Base-by-base conservation (phyloP, 2,888 invertebrate genomes). In the Cynaeus angustus region DNA sequence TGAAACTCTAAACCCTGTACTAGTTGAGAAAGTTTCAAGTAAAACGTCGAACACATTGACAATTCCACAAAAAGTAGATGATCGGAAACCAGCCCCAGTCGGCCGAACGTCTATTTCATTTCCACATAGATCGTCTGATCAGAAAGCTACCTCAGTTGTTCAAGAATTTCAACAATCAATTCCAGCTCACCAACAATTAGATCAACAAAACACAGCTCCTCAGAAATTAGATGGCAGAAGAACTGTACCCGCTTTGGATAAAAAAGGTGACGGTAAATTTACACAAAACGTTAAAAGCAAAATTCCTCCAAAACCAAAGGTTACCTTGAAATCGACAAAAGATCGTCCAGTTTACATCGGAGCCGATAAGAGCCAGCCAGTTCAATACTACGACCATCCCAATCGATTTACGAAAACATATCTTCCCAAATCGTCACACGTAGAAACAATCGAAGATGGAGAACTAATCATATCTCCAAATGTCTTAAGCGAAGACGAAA, bases 381-480 rank as follows among this genome's bases (percentile, higher is more conserved):
- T 87, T 0, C 83, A 85, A 70, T 86, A 84, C 74, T 88, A 86
- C 72, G 87, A 88, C 77, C 86, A 87, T 72, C 81, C 83, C 26
- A 88, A 86, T 72, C 85, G 86, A 72, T 87, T 84, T 75, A 53
- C 68, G 10, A 84, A 83, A 33, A 77, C 82, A n/a, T 85, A 85
- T 66, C 71, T 81, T 9, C 82, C 78, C 4, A 75, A 82, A 1
- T 73, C 69, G 3, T 74, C 83, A 0, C 70, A 75, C 3, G 81
- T 85, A 0, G 85, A 86, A 58, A 84, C 81, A 75, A 78, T 81
- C 6, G 79, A 80, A 13, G 77, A 77, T 2, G 79, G 78, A 8
- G 78, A 78, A 66, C 66, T 84, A 3, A 75, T 80, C 68, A 77
- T 81, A 55, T 73, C 81, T 16, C 78, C 81, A 4, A 73, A 79